These are phyloP conservation scores for Puma concolor DNA, from an alignment of 2,113 vertebrate genomes.

Conservation along the genomic window DNA sequence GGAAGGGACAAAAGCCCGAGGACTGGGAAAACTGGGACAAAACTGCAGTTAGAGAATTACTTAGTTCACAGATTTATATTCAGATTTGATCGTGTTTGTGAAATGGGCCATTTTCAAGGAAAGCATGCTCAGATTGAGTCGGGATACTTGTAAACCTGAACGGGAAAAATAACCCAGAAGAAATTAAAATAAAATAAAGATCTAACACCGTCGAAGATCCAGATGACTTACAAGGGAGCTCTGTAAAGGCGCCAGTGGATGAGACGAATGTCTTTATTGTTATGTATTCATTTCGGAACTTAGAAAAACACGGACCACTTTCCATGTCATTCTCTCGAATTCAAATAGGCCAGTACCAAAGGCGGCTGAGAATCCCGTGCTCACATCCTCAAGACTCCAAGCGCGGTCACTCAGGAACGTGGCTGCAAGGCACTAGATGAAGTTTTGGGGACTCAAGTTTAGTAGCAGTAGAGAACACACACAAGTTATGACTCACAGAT, in stretches of 20 bases:
- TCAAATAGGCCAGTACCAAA: not conserved
- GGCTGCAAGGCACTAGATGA: not conserved
- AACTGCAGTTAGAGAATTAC: not conserved
- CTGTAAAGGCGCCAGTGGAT: not conserved
- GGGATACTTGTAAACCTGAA: not conserved
- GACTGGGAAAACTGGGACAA: too few relatives aligned
- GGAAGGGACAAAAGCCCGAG: not conserved
- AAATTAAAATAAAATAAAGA: not conserved
- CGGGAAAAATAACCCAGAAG: not conserved
- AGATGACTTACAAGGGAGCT: not conserved
- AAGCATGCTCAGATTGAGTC: not conserved
- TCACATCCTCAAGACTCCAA: not conserved
- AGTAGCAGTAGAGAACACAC: not conserved
- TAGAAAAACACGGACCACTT: not conserved
- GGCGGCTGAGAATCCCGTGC: not conserved
- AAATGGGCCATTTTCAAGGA: not conserved
- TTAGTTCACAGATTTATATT: not conserved
- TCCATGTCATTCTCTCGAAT: not conserved
- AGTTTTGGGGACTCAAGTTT: not conserved
- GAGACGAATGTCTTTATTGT: not conserved
- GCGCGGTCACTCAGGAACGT: not conserved
- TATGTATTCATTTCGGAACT: not conserved
- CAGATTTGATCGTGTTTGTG: not conserved
- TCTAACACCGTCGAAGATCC: not conserved
- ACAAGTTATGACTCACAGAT: not conserved